phyloP scores from a whole-genome alignment of 1,140 invertebrate species.

The Uloborus diversus region DNA sequence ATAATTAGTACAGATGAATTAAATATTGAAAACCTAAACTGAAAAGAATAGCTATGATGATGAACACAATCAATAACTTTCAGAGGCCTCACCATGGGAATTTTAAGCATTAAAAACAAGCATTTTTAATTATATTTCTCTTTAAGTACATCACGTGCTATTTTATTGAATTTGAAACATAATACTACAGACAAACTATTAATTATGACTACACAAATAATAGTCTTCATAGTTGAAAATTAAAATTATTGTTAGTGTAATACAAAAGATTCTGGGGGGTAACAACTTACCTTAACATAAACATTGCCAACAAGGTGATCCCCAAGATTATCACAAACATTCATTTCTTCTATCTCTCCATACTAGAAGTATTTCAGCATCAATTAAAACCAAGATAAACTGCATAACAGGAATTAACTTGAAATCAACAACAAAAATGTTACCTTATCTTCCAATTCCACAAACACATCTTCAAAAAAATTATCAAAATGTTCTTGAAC shows the following conservation, averaged over 20 bases:
- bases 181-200: background rate
- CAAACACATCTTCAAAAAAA: conserved; percentile 99
- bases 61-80: background rate
- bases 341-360: conserved; percentile 99
- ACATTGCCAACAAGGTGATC: conserved; percentile 99
- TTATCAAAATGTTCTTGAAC: conserved; percentile 99
- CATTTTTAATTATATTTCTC: background rate
- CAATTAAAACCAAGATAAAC: background rate
- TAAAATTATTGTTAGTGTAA: no score
- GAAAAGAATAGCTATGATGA: conserved; percentile 25
- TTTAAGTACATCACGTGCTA: no score
- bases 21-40: conserved; percentile 34
- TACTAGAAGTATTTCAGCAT: conserved; percentile 70
- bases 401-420: background rate
- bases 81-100: background rate
- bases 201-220: background rate
- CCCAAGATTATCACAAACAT: conserved; percentile 98
- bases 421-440: no score
- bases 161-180: no score
- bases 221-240: no score
- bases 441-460: conserved; percentile 95
- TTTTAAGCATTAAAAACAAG: background rate
- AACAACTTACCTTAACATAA: conserved; percentile 86
- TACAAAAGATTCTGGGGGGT: no score
- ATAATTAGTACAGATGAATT: conserved; percentile 41